Evolutionary conservation across 2,797 vertebrate species (phyloP).

Genomic region (Chaetophractus vellerosus): DNA sequence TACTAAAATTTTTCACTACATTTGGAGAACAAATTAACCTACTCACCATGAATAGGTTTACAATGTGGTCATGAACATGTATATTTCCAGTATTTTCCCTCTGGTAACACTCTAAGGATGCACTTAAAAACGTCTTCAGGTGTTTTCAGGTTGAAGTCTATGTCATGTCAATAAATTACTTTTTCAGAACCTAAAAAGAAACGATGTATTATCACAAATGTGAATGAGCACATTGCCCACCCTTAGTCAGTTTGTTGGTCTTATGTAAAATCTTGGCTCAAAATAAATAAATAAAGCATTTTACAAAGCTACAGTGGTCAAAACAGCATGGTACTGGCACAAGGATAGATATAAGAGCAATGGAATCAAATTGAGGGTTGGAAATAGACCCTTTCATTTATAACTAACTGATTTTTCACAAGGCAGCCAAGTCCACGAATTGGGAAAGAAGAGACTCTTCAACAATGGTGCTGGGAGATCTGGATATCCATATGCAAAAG

Average conservation of each 20-base stretch:
- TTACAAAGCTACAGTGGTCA: too few relatives aligned
- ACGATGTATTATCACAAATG: conserved; percentile 75
- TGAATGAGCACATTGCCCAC: conserved; percentile 75
- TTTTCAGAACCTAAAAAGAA: conserved; percentile 73
- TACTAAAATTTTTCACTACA: conserved; percentile 78
- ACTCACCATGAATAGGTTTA: conserved; percentile 66
- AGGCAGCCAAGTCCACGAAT: too few relatives aligned
- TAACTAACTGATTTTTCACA: too few relatives aligned
- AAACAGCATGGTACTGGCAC: too few relatives aligned
- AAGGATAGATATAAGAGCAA: too few relatives aligned
- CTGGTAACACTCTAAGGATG: conserved; percentile 42
- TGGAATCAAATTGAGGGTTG: too few relatives aligned
- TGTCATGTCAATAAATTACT: conserved; percentile 60
- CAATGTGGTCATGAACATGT: conserved; percentile 65
- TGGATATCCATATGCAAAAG: neutral
- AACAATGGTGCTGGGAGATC: too few relatives aligned
- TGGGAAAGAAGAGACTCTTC: neutral
- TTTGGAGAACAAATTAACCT: conserved; percentile 74
- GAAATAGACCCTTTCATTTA: too few relatives aligned
- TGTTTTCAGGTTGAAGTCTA: conserved; percentile 72
- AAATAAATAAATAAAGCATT: conserved; percentile 68
- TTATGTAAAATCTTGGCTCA: conserved; percentile 80
- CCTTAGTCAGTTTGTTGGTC: conserved; percentile 65
- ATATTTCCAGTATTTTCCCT: conserved; percentile 67
- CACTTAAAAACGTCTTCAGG: conserved; percentile 65